phyloP scores from a whole-genome alignment of 2,113 vertebrate species.

The Cavia aperea region DNA sequence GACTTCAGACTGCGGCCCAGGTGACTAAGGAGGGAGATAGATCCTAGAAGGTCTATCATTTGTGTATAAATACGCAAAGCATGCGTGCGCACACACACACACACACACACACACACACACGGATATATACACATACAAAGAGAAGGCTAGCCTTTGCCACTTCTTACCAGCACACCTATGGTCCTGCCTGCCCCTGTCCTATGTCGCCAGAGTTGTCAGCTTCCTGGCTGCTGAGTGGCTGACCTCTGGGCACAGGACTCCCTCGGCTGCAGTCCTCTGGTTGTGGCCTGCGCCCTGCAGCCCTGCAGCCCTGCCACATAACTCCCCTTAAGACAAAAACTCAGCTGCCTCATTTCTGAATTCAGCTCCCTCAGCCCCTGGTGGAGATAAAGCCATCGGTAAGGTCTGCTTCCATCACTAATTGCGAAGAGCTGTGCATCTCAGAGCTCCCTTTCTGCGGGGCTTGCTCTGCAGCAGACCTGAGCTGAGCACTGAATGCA shows the following conservation, averaged over 20 bases:
- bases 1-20: not conserved
- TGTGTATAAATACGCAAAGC: no score
- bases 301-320: not conserved
- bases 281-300: no score
- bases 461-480: rapidly evolving
- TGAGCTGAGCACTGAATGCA: rapidly evolving
- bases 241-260: no score
- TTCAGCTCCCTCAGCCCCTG: not conserved
- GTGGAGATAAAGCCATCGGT: rapidly evolving
- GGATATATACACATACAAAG: not conserved
- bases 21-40: not conserved
- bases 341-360: not conserved
- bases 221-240: not conserved
- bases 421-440: rapidly evolving
- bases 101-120: no score
- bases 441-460: rapidly evolving
- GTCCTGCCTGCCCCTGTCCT: not conserved
- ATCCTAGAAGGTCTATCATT: rapidly evolving
- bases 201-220: rapidly evolving
- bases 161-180: not conserved
- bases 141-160: not conserved
- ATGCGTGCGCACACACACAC: no score
- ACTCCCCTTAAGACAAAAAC: not conserved
- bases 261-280: no score
- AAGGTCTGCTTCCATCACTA: not conserved